Evolutionary conservation across 1,140 invertebrate species (phyloP).

Genomic region (Sinella curviseta): DNA sequence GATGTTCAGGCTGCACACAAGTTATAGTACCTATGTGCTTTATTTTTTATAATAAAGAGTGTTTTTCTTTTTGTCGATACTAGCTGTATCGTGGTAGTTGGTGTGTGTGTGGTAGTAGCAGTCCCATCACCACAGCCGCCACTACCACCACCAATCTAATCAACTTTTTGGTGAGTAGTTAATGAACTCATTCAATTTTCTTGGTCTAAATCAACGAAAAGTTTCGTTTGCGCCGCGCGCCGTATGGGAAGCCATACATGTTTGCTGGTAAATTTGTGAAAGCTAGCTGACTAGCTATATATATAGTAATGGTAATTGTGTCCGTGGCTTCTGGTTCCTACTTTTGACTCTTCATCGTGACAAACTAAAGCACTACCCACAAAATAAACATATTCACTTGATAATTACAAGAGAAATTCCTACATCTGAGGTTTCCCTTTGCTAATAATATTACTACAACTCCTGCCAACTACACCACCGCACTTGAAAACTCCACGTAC

Average conservation of each 20-base stretch:
- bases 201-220: constrained; percentile 15
- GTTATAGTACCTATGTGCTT: too few relatives aligned
- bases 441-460: neutral
- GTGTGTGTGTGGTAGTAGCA: too few relatives aligned
- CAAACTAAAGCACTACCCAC: neutral
- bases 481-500: neutral
- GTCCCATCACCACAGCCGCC: neutral
- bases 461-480: neutral
- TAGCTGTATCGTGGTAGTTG: too few relatives aligned
- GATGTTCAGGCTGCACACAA: too few relatives aligned
- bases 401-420: neutral
- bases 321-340: neutral
- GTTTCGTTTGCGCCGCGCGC: neutral
- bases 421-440: neutral
- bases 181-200: constrained; percentile 22
- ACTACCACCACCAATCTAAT: neutral
- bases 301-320: neutral
- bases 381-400: neutral
- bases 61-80: too few relatives aligned
- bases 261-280: neutral
- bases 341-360: neutral
- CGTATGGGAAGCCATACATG: neutral
- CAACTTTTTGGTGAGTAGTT: constrained; percentile 6
- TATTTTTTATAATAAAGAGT: too few relatives aligned
- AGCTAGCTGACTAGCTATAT: too few relatives aligned